Base-by-base conservation (phyloP, 2,888 invertebrate genomes). In the Lithophane semibrunnea region DNA sequence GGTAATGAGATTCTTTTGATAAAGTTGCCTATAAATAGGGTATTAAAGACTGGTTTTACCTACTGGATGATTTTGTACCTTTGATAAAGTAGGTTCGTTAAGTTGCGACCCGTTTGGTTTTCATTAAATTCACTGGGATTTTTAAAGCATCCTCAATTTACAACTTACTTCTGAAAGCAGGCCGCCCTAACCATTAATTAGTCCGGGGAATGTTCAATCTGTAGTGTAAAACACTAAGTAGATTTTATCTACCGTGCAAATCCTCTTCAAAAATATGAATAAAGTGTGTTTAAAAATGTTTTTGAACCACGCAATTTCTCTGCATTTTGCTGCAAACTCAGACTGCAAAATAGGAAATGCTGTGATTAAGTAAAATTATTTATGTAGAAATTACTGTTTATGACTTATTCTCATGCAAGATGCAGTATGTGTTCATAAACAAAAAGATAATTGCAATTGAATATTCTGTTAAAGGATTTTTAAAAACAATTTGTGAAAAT, bases 1-100 rank as follows among this genome's bases (percentile, higher is more conserved):
- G 42, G n/a, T 61, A 84, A 84, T 84, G 80, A 80, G 80, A 69
- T 82, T 79, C 58, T 74, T 84, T 71, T 74, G 66, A 67, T 29
- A 79, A 70, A 42, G n/a, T 47, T 58, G 9, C 49, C 54, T 42
- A 47, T 74, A 65, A 74, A 52, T 1, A 70, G 42, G 18, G 1
- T 52, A 42, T 47, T 73, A 37, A 58, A 70, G 10, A 37, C 4
- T 12, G 49, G 29, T 63, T 37, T 44, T n/a, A 37, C 37, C 37
- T 37, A 7, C 2, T 47, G 29, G n/a, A 2, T 52, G 29, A n/a
- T 37, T 72, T 3, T 47, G 2, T 73, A 58, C 58, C 29, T 54
- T 56, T 29, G 37, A 29, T 3, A 37, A 13, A 60, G 60, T 18
- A 60, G n/a, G 37, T 37, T 60, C 1, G 16, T 54, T 13, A 67